These are phyloP conservation scores for Sturmia bella DNA, from an alignment of 2,888 invertebrate genomes.

Conservation along the genomic window DNA sequence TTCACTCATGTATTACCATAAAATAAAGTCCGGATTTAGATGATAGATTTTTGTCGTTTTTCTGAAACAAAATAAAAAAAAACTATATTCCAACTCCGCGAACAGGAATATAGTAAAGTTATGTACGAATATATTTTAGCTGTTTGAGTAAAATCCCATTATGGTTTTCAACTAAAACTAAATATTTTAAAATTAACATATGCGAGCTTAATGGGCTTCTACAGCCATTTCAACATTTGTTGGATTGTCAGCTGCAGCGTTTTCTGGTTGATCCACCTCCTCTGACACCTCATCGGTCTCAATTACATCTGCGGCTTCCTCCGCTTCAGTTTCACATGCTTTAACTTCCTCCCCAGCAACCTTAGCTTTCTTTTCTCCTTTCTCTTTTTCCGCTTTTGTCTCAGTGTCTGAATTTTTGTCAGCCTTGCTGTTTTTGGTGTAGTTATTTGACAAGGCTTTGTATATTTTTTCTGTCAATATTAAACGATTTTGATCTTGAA, in stretches of 20 bases:
- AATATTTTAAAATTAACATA: conserved; percentile 58
- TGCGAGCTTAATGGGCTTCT: conserved; percentile 59
- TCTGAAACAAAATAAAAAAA: background rate
- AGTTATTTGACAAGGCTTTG: conserved; percentile 69
- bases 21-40: no score
- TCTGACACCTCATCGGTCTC: conserved; percentile 42
- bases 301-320: conserved; percentile 28
- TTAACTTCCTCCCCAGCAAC: conserved; percentile 45
- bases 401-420: conserved; percentile 43
- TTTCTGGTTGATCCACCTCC: conserved; percentile 26
- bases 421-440: conserved; percentile 54
- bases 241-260: conserved; percentile 42
- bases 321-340: conserved; percentile 1
- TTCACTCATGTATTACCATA: no score
- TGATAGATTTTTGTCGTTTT: no score
- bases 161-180: conserved; percentile 62
- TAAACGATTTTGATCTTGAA: conserved; percentile 81
- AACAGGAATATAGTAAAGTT: background rate
- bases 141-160: conserved; percentile 40
- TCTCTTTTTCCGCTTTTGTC: conserved; percentile 63
- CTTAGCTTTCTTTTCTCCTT: conserved; percentile 54
- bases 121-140: conserved; percentile 3
- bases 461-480: conserved; percentile 77
- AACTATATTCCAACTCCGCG: conserved; percentile 3
- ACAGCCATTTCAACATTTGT: conserved; percentile 52